phyloP scores from a whole-genome alignment of 2,797 vertebrate species.

The Hypotaenidia okinawae region DNA sequence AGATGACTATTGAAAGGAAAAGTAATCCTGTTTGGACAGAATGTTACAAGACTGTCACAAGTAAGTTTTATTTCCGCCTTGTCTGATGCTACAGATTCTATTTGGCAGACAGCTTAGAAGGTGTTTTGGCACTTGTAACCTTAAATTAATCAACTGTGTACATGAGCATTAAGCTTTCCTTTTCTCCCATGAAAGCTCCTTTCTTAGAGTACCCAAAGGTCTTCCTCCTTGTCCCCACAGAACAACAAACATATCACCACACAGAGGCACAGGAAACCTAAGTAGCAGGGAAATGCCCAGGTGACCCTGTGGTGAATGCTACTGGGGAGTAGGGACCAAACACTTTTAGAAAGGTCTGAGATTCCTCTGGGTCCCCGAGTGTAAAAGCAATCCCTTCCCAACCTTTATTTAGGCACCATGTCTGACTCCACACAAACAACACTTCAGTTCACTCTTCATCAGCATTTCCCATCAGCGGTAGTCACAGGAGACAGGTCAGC shows the following conservation, averaged over 20 bases:
- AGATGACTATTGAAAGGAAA: not conserved
- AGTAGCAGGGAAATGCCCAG: not conserved
- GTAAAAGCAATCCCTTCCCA: not conserved
- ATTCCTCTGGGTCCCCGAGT: not conserved
- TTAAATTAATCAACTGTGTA: slow-evolving; percentile 9
- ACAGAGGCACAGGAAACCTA: not conserved
- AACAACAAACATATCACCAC: not conserved
- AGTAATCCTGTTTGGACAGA: not conserved
- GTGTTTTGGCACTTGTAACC: slow-evolving; percentile 38
- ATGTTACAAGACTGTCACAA: slow-evolving; percentile 5
- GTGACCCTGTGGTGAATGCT: not conserved
- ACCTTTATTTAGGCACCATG: not conserved
- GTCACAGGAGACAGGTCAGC: not conserved
- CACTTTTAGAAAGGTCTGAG: not conserved
- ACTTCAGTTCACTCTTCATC: not conserved
- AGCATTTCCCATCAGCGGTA: not conserved
- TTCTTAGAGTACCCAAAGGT: not conserved
- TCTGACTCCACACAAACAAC: not conserved
- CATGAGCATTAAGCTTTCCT: not conserved
- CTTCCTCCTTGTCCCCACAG: not conserved
- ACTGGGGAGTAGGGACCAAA: not conserved
- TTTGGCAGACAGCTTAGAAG: not conserved
- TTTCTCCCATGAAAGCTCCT: not conserved
- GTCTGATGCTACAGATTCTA: not conserved
- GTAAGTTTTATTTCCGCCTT: not conserved